A percentile compares a stretch with the other conserved stretches of the same genome.
Conservation (phyloP, 2,113 vertebrate genomes). For the Conger conger region DNA sequence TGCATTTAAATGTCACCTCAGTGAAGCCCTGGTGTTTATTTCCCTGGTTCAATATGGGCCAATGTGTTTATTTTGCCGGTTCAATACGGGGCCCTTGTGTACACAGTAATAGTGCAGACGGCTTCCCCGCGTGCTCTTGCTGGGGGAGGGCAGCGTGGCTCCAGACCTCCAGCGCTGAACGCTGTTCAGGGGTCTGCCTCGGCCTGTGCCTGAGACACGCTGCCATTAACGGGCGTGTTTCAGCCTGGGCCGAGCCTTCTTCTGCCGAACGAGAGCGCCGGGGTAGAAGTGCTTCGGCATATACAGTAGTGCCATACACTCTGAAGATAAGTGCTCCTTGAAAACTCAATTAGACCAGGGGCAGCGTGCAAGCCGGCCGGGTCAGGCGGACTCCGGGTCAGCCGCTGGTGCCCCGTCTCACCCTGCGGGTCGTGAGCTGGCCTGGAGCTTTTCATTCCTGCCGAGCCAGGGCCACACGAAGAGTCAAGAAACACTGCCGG, state of each 20-base stretch:
- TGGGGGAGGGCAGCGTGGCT: background rate
- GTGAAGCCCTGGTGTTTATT: background rate
- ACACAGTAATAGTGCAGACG: background rate
- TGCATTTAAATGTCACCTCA: conserved; percentile 26
- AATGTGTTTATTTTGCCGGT: background rate
- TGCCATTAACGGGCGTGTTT: background rate
- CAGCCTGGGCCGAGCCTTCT: background rate
- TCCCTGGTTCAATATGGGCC: background rate
- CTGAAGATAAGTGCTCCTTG: conserved; percentile 9
- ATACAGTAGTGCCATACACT: background rate
- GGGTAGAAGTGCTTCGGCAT: background rate
- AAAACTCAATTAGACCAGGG: conserved; percentile 20
- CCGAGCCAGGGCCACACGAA: background rate
- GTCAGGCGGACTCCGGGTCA: background rate
- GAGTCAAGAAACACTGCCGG: background rate
- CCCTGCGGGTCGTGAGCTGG: background rate
- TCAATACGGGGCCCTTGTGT: conserved; percentile 1
- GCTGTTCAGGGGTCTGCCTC: background rate
- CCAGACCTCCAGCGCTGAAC: background rate
- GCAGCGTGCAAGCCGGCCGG: background rate
- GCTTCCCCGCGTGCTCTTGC: background rate
- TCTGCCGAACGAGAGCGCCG: no score
- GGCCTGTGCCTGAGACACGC: background rate
- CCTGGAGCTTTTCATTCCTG: background rate
- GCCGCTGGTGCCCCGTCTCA: no score